phyloP scores from a whole-genome alignment of 2,113 vertebrate species.

The Rattus norvegicus region DNA sequence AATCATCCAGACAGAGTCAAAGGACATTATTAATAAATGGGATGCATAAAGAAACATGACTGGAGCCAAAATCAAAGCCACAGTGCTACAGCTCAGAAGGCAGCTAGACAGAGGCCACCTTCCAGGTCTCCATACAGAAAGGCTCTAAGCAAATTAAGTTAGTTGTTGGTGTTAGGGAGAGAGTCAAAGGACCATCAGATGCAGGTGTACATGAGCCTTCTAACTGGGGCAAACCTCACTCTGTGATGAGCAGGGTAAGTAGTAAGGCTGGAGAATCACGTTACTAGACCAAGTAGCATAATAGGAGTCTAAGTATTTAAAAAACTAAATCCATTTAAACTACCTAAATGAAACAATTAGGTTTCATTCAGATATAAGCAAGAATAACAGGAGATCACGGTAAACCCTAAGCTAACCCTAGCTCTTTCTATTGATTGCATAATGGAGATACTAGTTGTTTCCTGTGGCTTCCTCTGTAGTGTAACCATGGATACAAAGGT shows the following conservation, averaged over 20 bases:
- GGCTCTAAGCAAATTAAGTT: not conserved
- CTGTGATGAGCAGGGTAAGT: not conserved
- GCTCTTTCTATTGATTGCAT: not conserved
- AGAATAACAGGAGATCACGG: not conserved
- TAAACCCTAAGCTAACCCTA: not conserved
- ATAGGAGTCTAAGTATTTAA: not conserved
- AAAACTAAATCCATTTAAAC: not conserved
- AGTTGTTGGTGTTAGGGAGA: not conserved
- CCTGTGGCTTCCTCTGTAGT: not conserved
- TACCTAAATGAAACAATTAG: not conserved
- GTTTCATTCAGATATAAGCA: not conserved
- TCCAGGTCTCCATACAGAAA: not conserved
- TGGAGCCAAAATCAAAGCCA: not conserved
- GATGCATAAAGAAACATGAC: not conserved
- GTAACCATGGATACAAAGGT: not conserved
- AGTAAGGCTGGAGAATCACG: not conserved
- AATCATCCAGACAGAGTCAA: not conserved
- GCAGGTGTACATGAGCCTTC: not conserved
- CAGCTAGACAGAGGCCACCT: not conserved
- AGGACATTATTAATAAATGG: not conserved
- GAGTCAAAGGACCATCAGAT: not conserved
- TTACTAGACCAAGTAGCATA: not conserved
- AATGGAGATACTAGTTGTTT: not conserved
- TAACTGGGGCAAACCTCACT: not conserved
- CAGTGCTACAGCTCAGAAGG: not conserved